Evolutionary conservation across 2,888 invertebrate genomes (phyloP), one percentile per base, ranked within the genome.

Genomic region (Sphaerophoria taeniata): DNA sequence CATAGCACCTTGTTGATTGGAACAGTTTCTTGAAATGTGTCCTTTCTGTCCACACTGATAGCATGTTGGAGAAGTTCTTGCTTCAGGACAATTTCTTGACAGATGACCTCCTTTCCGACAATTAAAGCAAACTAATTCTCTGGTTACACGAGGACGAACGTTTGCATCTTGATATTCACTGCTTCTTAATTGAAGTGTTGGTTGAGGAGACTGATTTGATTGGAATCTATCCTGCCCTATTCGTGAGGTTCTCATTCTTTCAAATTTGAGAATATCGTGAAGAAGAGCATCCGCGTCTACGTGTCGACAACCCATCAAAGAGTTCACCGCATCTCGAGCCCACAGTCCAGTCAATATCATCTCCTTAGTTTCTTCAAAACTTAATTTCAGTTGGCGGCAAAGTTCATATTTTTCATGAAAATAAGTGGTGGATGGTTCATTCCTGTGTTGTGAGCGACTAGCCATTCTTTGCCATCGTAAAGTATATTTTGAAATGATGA

Each of bases 121-220:
- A n/a, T 65, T 65, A 11, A 14, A 65, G 49, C 65, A 63, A 14
- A 61, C n/a, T 14, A 61, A 61, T 43, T 61, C 61, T n/a, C 24
- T 61, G 39, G 61, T 0, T 43, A 43, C 61, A 24, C n/a, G 49
- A 9, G 33, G 5, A 16, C 45, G 47, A 47, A 47, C 16, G 9
- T 47, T 11, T 24, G 63, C n/a, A 9, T 6, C 16, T 47, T 65
- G 47, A 49, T 24, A 39, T 43, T 61, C 61, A 7, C n/a, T 61
- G 61, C 61, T 61, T 31, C 61, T 61, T 61, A 34, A 34, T 12
- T 12, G 12, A 33, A 31, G 3, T 33, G 34, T 34, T 6, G 33
- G 11, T n/a, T 45, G 49, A 47, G 4, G 12, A 47, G n/a, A 65
- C 7, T 65, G 12, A n/a, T 47, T 33, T 6, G 33, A 49, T 12